These are phyloP conservation scores for Cheilosia grossa DNA, from an alignment of 2,888 invertebrate genomes.

Conservation along the genomic window DNA sequence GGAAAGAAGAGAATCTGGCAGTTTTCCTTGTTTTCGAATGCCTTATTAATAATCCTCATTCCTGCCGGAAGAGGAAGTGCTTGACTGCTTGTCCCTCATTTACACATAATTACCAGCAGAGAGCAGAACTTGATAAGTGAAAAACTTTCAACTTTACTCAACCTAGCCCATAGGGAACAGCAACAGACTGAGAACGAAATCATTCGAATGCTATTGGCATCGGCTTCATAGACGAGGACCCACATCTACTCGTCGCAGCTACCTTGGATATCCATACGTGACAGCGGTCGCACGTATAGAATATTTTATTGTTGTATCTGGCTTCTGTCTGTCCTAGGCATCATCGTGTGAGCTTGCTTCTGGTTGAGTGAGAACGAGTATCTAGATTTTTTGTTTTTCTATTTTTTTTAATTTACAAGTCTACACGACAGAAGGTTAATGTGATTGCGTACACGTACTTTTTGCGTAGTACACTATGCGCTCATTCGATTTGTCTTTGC, in stretches of 20 bases:
- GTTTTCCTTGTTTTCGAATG: not conserved
- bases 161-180: not conserved
- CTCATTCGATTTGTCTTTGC: slow-evolving; percentile 53
- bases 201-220: slow-evolving; percentile 46
- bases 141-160: slow-evolving; percentile 5
- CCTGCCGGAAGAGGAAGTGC: slow-evolving; percentile 42
- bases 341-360: slow-evolving; percentile 1
- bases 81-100: slow-evolving; percentile 39
- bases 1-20: slow-evolving; percentile 6
- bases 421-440: slow-evolving; percentile 62
- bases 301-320: slow-evolving; percentile 54
- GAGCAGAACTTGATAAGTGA: slow-evolving; percentile 22
- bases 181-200: slow-evolving; percentile 6
- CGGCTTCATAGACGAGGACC: slow-evolving; percentile 37
- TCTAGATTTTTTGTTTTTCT: not conserved
- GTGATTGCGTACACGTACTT: slow-evolving; percentile 60
- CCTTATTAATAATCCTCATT: slow-evolving; percentile 10
- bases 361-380: not conserved
- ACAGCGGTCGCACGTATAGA: slow-evolving; percentile 66
- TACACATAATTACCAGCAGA: slow-evolving; percentile 40
- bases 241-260: slow-evolving; percentile 1
- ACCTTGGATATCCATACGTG: slow-evolving; percentile 53
- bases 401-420: slow-evolving; percentile 18
- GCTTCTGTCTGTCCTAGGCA: slow-evolving; percentile 22
- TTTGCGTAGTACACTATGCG: slow-evolving; percentile 19